A percentile compares a stretch with the other conserved stretches of the same genome.
These are phyloP conservation scores for Cyclura pinguis DNA, from an alignment of 2,797 vertebrate species.

Conservation along the genomic window DNA sequence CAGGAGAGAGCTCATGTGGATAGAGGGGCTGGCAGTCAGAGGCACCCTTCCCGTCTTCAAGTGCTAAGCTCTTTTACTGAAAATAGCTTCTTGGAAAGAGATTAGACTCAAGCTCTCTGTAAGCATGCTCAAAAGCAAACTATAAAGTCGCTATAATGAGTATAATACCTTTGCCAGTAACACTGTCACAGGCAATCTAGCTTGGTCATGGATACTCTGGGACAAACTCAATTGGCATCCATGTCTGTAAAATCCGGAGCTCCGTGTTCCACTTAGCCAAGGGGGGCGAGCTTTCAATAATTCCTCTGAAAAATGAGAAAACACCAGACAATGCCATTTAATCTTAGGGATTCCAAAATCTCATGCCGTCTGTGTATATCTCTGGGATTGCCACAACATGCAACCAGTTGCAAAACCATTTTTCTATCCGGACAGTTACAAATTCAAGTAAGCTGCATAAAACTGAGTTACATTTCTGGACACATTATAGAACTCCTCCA, in stretches of 20 bases:
- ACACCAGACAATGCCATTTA: background rate
- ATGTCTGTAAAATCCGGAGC: conserved; percentile 42
- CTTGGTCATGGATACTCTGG: conserved; percentile 30
- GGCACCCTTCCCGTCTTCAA: no score
- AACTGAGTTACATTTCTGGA: background rate
- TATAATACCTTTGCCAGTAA: conserved; percentile 52
- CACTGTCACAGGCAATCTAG: conserved; percentile 36
- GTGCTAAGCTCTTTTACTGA: background rate
- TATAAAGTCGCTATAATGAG: background rate
- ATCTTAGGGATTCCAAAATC: background rate
- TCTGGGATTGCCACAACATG: conserved; percentile 28
- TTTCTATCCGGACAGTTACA: background rate
- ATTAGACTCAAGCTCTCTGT: conserved; percentile 11
- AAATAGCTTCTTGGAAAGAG: background rate
- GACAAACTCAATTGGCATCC: conserved; percentile 48
- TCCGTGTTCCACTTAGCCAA: conserved; percentile 78
- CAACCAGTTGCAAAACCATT: background rate
- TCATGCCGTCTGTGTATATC: conserved; percentile 17
- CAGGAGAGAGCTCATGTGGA: no score
- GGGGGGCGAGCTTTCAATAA: conserved; percentile 78
- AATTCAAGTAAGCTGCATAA: background rate
- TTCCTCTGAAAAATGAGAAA: conserved; percentile 72
- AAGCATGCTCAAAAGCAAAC: background rate
- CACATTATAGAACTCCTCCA: background rate
- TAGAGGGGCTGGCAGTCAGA: no score